Evolutionary conservation across 1,140 invertebrate species (phyloP).

Genomic region (Nomia melanderi): DNA sequence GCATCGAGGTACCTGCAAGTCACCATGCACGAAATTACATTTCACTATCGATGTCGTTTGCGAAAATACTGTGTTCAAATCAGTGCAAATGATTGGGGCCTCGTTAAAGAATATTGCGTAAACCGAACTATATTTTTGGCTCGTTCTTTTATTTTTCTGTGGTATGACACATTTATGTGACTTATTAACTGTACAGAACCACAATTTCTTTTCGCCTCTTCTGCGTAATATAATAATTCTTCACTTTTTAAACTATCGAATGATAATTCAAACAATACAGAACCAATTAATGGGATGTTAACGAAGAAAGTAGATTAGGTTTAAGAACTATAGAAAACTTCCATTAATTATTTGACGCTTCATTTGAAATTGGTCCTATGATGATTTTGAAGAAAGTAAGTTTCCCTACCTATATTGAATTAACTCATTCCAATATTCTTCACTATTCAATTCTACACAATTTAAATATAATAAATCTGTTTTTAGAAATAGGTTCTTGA

Average conservation of each 20-base stretch:
- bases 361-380: too few relatives aligned
- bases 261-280: neutral
- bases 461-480: too few relatives aligned
- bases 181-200: neutral
- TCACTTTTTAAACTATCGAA: neutral
- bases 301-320: neutral
- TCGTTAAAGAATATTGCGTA: constrained; percentile 33
- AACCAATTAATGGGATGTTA: too few relatives aligned
- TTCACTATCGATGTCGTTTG: constrained; percentile 47
- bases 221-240: neutral
- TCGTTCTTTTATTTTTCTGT: neutral
- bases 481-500: too few relatives aligned
- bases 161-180: neutral
- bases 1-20: constrained; percentile 57
- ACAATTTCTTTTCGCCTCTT: neutral
- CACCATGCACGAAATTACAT: constrained; percentile 54
- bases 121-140: constrained; percentile 14
- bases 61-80: constrained; percentile 51
- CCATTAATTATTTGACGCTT: neutral
- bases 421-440: too few relatives aligned
- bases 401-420: too few relatives aligned
- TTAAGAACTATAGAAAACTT: neutral
- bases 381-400: too few relatives aligned
- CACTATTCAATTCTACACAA: too few relatives aligned
- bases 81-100: constrained; percentile 47